Percentiles rank a stretch among this genome's conserved stretches.
Conservation (phyloP, 2,888 invertebrate species). For the Cylindroiulus punctatus region DNA sequence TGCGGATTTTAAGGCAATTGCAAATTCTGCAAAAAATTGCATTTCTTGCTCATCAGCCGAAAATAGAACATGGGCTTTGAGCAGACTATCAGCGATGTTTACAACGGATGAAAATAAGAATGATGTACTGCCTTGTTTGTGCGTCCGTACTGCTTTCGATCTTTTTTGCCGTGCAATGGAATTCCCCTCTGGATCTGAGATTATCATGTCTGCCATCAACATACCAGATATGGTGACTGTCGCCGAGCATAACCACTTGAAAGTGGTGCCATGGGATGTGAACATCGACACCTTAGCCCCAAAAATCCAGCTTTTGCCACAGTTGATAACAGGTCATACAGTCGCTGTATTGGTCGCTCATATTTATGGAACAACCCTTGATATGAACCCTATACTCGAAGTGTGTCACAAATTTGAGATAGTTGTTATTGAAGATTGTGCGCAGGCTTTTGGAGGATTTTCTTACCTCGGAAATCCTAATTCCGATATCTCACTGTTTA, state of each 20-base stretch:
- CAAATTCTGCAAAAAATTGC: constrained; percentile 31
- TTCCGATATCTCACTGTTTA: constrained; percentile 65
- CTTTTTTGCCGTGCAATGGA: constrained; percentile 63
- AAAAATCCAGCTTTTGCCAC: constrained; percentile 63
- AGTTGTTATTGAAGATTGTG: constrained; percentile 65
- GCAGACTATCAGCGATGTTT: not conserved
- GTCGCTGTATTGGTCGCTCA: constrained; percentile 65
- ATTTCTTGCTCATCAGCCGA: not conserved
- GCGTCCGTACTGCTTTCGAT: constrained; percentile 64
- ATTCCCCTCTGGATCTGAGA: constrained; percentile 65
- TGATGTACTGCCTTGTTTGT: constrained; percentile 61
- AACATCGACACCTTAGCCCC: constrained; percentile 64
- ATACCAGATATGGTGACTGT: constrained; percentile 65
- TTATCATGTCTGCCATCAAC: constrained; percentile 67
- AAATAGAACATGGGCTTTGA: constrained; percentile 13
- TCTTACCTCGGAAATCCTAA: constrained; percentile 64
- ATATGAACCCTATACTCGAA: constrained; percentile 63
- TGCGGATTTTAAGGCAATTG: constrained; percentile 15
- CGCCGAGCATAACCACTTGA: constrained; percentile 63
- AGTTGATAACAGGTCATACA: constrained; percentile 63
- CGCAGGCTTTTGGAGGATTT: constrained; percentile 65
- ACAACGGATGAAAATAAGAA: constrained; percentile 48
- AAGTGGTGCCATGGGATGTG: constrained; percentile 64
- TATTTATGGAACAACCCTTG: constrained; percentile 64
- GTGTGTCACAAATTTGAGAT: constrained; percentile 62